phyloP scores from a whole-genome alignment of 2,113 vertebrate species.

The Etia nguti region DNA sequence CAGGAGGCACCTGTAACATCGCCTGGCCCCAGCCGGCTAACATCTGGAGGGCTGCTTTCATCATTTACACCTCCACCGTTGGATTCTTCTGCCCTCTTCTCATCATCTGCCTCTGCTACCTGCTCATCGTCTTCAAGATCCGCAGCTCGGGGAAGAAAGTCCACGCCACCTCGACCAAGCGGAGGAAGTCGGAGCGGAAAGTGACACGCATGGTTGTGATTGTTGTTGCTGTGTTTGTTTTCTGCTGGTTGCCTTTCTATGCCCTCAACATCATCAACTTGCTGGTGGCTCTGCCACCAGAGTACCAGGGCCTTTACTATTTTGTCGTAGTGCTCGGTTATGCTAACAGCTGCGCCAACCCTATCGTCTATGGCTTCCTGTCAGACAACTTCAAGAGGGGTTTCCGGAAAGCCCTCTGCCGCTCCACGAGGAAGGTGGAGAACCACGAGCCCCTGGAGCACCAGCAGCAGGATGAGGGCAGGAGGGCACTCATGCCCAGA shows the following conservation, averaged over 20 bases:
- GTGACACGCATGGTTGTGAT: slow-evolving; percentile 94
- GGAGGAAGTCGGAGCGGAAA: slow-evolving; percentile 84
- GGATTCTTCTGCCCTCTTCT: slow-evolving; percentile 90
- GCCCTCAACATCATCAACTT: slow-evolving; percentile 89
- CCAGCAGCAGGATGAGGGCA: slow-evolving; percentile 54
- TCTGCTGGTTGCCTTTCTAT: slow-evolving; percentile 96
- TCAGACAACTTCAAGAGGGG: slow-evolving; percentile 96
- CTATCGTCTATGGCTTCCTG: slow-evolving; percentile 91
- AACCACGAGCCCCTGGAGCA: slow-evolving; percentile 60
- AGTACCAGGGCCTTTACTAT: slow-evolving; percentile 84
- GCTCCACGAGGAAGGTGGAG: slow-evolving; percentile 74
- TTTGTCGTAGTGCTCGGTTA: slow-evolving; percentile 89
- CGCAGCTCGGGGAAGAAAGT: slow-evolving; percentile 84
- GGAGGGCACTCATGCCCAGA: slow-evolving; percentile 67
- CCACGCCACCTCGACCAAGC: slow-evolving; percentile 82
- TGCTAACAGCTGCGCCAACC: slow-evolving; percentile 96
- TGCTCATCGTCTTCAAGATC: slow-evolving; percentile 89
- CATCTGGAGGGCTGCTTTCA: slow-evolving; percentile 85
- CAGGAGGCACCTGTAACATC: slow-evolving; percentile 86
- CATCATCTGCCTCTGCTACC: slow-evolving; percentile 93
- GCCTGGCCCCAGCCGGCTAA: slow-evolving; percentile 84
- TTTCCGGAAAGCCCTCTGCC: slow-evolving; percentile 89
- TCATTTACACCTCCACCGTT: slow-evolving; percentile 86
- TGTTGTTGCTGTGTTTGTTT: slow-evolving; percentile 86
- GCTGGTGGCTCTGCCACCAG: slow-evolving; percentile 79